Percentiles rank a stretch among this genome's conserved stretches.
phyloP scores from a whole-genome alignment of 2,888 invertebrate species.

The Apantesis nais region DNA sequence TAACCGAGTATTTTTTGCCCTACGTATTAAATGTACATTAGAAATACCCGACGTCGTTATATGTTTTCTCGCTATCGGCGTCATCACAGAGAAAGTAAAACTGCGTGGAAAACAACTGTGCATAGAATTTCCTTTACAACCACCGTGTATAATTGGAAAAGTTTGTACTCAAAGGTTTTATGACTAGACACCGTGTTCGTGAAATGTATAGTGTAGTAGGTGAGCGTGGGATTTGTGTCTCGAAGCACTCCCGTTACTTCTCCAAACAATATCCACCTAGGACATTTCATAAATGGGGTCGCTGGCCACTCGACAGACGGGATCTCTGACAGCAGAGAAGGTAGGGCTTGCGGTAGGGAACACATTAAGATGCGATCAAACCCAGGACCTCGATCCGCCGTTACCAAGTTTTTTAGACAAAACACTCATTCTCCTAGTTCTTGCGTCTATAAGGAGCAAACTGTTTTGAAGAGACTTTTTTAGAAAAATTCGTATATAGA shows the following conservation, averaged over 20 bases:
- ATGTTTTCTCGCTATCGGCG: not conserved
- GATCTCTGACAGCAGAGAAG: not conserved
- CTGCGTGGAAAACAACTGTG: constrained; percentile 17
- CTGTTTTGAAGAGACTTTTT: no score
- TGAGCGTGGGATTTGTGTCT: not conserved
- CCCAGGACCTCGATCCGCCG: no score
- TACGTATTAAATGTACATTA: not conserved
- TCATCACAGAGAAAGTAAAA: constrained; percentile 31
- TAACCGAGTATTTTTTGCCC: not conserved
- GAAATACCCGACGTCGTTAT: not conserved
- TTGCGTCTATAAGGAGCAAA: no score
- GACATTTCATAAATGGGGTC: not conserved
- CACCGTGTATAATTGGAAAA: constrained; percentile 35
- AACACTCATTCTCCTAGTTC: no score
- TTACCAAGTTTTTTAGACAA: no score
- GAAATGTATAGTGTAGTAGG: not conserved
- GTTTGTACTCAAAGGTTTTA: constrained; percentile 22
- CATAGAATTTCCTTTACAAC: constrained; percentile 26
- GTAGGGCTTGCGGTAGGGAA: not conserved
- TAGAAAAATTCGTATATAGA: no score
- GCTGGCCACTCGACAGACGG: not conserved
- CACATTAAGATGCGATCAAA: no score
- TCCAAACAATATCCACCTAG: not conserved
- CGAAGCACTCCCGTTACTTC: not conserved
- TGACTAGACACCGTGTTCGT: constrained; percentile 9